phyloP scores from a whole-genome alignment of 2,888 invertebrate species.

The Dexiosoma caninum region DNA sequence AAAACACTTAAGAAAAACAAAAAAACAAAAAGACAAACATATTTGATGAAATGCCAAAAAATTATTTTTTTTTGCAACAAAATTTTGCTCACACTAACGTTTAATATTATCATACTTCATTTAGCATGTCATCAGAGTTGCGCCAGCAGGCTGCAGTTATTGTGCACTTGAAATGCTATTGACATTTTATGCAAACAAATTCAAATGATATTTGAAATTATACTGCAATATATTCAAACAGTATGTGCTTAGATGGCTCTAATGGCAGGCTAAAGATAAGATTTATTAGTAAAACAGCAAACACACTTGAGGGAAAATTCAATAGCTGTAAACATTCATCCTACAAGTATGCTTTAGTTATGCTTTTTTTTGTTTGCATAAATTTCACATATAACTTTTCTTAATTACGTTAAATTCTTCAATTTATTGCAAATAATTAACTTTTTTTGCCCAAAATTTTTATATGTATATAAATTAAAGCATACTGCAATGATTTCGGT shows the following conservation, averaged over 20 bases:
- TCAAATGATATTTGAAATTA: slow-evolving; percentile 10
- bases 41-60: no score
- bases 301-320: no score
- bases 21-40: no score
- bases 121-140: slow-evolving; percentile 43
- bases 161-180: slow-evolving; percentile 5
- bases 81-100: slow-evolving; percentile 5
- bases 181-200: slow-evolving; percentile 36
- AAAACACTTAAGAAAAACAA: no score
- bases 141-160: slow-evolving; percentile 29
- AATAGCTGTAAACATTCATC: no score
- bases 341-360: no score
- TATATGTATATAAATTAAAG: no score
- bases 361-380: background rate
- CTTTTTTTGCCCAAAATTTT: no score
- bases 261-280: no score
- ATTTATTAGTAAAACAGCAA: no score
- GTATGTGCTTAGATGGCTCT: background rate
- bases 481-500: no score
- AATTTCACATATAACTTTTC: no score
- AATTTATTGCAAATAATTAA: background rate
- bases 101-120: slow-evolving; percentile 51
- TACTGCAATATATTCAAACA: slow-evolving; percentile 1
- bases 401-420: background rate
- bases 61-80: background rate